Evolutionary conservation across 2,797 vertebrate genomes (phyloP), one percentile per base, ranked within the genome.

Genomic region (Cacajao melanocephalus): DNA sequence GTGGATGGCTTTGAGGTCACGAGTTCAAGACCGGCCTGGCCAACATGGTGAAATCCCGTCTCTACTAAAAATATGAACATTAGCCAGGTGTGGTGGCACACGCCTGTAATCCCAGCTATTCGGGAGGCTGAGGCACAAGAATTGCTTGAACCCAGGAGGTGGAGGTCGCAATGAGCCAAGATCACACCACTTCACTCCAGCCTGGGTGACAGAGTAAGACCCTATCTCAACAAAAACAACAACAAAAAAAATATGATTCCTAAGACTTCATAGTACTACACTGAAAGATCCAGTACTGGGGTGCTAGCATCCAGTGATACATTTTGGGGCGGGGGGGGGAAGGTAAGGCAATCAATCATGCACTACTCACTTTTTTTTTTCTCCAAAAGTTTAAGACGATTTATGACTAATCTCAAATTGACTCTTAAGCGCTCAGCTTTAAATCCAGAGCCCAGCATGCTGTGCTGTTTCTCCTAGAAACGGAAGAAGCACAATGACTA

Each of bases 301-400:
- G 36, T 58, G 30, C 46, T 82, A 64, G 36, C 24, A 92, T 55
- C 50, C 87, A 55, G 6, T 19, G 28, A 90, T 55, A 13, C 61
- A 86, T 55, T 96, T 80, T 61, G 0, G 55, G 10, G 39, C 4
- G 39, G 39, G 39, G 39, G 39, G 39, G 39, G 39, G 39, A 41
- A 85, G 28, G 36, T 24, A 84, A 79, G 41, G 15, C 9, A 82
- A 87, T 78, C 9, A 82, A 87, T 78, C 48, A 92, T 30, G 33
- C n/a, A 84, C 88, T 93, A 99, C 99, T 99, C 98, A 99, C 99
- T 99, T 98, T 99, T 99, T 98, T 99, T 99, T 97, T 99, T 99
- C 98, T 99, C 99, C 48, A 99, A 98, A 39, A 99, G 99, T 97
- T 99, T 99, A 85, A 99, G 99, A 75, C 99, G 99, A 98, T 99